phyloP scores from a whole-genome alignment of 2,797 vertebrate genomes.

The Sparidentex hasta region DNA sequence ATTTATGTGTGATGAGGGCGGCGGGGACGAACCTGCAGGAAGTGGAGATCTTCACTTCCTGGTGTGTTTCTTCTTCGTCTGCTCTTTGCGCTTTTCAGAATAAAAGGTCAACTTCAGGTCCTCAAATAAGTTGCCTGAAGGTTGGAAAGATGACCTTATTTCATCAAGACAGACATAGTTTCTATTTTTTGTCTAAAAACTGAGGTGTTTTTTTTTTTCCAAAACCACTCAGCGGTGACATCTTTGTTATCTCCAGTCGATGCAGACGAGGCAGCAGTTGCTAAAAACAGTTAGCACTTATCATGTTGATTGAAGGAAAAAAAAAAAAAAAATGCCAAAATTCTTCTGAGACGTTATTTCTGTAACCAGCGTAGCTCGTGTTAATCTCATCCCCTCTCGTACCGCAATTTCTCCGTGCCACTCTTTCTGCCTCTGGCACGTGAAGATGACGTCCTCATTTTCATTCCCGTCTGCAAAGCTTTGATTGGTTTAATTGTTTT shows the following conservation, averaged over 20 bases:
- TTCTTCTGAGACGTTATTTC: not conserved
- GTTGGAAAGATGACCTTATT: not conserved
- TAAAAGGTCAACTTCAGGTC: not conserved
- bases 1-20: constrained; percentile 36
- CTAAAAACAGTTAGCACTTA: not conserved
- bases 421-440: not conserved
- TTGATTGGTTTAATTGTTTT: not conserved
- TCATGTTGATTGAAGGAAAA: not conserved
- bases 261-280: no score
- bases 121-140: not conserved
- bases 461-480: no score
- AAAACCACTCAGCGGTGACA: no score
- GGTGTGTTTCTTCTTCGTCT: not conserved
- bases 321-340: no score
- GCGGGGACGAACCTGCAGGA: constrained; percentile 7
- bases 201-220: no score
- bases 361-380: not conserved
- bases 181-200: no score
- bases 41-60: not conserved
- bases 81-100: not conserved
- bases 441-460: not conserved
- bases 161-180: no score
- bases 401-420: not conserved
- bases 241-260: no score
- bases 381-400: not conserved